A percentile compares a stretch with the other conserved stretches of the same genome.
Conservation (phyloP, 2,113 vertebrate species). For the Lathamus discolor region DNA sequence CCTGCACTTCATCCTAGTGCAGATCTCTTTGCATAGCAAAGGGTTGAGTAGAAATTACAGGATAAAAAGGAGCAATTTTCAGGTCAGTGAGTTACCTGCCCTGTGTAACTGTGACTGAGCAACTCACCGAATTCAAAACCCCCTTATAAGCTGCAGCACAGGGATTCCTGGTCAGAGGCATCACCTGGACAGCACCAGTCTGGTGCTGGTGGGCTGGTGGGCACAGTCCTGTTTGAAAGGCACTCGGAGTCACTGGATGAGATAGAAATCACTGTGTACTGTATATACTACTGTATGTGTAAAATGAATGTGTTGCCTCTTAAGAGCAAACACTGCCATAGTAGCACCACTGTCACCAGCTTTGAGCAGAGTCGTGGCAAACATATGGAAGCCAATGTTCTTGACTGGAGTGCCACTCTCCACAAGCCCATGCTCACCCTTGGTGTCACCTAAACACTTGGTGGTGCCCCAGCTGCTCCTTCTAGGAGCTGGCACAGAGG, state of each 20-base stretch:
- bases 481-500: rapidly evolving
- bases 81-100: background rate
- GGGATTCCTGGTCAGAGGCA: background rate
- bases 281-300: no score
- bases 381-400: background rate
- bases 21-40: background rate
- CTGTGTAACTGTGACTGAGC: rapidly evolving
- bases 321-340: background rate
- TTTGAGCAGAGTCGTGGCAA: background rate
- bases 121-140: background rate
- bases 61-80: background rate
- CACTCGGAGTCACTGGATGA: background rate
- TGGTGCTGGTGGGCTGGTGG: no score
- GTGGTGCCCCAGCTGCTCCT: background rate
- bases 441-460: rapidly evolving
- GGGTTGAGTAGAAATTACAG: background rate
- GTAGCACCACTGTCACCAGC: background rate
- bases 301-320: no score
- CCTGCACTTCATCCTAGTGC: background rate
- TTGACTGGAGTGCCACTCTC: background rate
- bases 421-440: rapidly evolving
- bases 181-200: rapidly evolving
- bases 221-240: background rate
- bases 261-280: background rate
- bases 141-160: rapidly evolving